These are phyloP conservation scores for Botrylloides violaceus DNA, from an alignment of 23 tunicate species.

Conservation along the genomic window DNA sequence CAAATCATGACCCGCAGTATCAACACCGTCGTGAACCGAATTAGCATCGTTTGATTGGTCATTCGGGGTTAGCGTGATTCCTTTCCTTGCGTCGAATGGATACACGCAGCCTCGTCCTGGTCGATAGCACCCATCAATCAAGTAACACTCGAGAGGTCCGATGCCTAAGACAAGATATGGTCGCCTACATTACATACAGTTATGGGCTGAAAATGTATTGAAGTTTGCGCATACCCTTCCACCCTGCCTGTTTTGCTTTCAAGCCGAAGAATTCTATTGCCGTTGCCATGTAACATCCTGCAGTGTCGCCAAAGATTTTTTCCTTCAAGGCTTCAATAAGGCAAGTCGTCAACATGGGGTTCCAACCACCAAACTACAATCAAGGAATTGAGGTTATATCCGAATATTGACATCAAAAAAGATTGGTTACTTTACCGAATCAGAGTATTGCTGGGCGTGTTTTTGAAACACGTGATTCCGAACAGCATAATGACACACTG, in stretches of 20 bases:
- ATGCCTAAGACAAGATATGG: conserved; percentile 23
- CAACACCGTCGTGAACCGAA: not conserved
- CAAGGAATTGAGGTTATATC: no score
- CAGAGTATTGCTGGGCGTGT: conserved; percentile 13
- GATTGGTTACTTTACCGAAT: conserved; percentile 10
- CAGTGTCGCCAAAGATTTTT: conserved; percentile 39
- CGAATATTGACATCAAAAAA: not conserved
- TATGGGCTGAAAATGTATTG: not conserved
- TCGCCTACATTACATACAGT: not conserved
- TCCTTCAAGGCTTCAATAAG: conserved; percentile 33
- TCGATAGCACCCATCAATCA: conserved; percentile 41
- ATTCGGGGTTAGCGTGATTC: conserved; percentile 13
- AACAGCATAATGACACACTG: conserved; percentile 79
- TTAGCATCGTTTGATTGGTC: not conserved
- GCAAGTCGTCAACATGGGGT: conserved; percentile 51
- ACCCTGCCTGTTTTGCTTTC: conserved; percentile 63
- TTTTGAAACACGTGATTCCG: conserved; percentile 53
- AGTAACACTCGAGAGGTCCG: conserved; percentile 22
- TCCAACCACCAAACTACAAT: conserved; percentile 39
- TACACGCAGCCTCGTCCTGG: conserved; percentile 30
- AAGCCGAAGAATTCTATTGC: conserved; percentile 40
- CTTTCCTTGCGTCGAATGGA: conserved; percentile 20
- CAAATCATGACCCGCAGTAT: not conserved
- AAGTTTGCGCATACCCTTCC: conserved; percentile 51
- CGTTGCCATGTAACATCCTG: conserved; percentile 66